Evolutionary conservation across 2,113 vertebrate species (phyloP), one percentile per base, ranked within the genome.

Genomic region (Sorex fumeus): DNA sequence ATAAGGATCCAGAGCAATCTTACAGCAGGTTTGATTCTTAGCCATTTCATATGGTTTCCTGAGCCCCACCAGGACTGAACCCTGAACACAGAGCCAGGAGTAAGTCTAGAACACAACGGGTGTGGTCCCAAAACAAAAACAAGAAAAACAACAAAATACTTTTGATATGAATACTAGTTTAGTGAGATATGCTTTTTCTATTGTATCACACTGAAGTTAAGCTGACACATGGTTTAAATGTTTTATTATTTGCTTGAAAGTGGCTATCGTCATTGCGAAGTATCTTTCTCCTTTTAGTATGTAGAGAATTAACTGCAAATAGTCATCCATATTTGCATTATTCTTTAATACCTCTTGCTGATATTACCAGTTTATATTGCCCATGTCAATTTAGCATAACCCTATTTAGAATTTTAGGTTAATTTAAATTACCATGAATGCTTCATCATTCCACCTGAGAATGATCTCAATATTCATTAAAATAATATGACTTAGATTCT

Each of bases 371-470:
- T 23, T 70, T 74, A 5, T 67, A 53, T 66, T 78, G 84, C 16
- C 36, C 18, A 36, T 62, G 6, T 85, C 34, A 3, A 12, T 66
- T 30, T 85, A 30, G 84, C 60, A 30, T 83, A 16, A 40, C 80
- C 7, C 28, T 40, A 62, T 32, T 13, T 67, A 45, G 2, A 2
- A 27, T 86, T 86, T 88, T 74, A 82, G 84, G 67, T 71, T 45
- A 91, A 62, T 47, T 81, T 72, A 64, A 90, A 72, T 36, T 79
- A 86, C n/a, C 36, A 0, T 45, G 53, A 34, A 83, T 95, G 47
- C 60, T 74, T 90, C 19, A 71, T 25, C 15, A 32, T 53, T 25
- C 32, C 16, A 74, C 10, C 2, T 69, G 36, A 62, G 11, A 66
- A 76, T 72, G 87, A 30, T n/a, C 57, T 66, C n/a, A 76, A 23